Evolutionary conservation across 2,113 vertebrate species (phyloP), one percentile per base, ranked within the genome.

Genomic region (Malurus elegans): DNA sequence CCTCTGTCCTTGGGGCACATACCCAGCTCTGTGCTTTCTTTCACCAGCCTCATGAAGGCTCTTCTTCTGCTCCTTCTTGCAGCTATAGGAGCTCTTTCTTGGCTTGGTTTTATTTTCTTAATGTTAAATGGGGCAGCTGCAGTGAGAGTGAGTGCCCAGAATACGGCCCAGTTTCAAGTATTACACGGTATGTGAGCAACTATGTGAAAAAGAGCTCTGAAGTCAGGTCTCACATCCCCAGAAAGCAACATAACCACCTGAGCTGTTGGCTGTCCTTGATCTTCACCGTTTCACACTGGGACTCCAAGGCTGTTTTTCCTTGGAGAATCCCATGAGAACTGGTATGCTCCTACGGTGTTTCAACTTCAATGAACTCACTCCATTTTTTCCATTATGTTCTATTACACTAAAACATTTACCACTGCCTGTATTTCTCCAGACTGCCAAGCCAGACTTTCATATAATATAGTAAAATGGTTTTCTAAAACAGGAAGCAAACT

Each of bases 161-260:
- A n/a, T 24, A 56, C 9, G 19, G 40, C 28, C 31, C 0, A 1
- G 0, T 51, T 66, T 78, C 38, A 54, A 65, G 10, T 50, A 28
- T 38, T 62, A 12, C 0, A 0, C 17, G 23, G 34, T 44, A 44
- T 56, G 26, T 40, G n/a, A 85, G 26, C 29, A 70, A 8, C 51
- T 38, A 3, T n/a, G 44, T 47, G 19, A 28, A 84, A 44, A 65
- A 60, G 40, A 79, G 36, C 25, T 81, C 51, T 53, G 45, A 76
- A 57, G n/a, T 38, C 69, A 58, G 31, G 53, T 85, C 44, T 56
- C 0, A 1, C 15, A 36, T 61, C 36, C 14, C 21, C 21, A 62
- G 32, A 4, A 8, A 56, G 45, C 19, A 10, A n/a, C n/a, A 40
- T 24, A 60, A 76, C 34, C 34, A 56, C 40, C 21, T 73, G 24